Conservation (phyloP, 2,113 vertebrate species). For the Paramormyrops kingsleyae region DNA sequence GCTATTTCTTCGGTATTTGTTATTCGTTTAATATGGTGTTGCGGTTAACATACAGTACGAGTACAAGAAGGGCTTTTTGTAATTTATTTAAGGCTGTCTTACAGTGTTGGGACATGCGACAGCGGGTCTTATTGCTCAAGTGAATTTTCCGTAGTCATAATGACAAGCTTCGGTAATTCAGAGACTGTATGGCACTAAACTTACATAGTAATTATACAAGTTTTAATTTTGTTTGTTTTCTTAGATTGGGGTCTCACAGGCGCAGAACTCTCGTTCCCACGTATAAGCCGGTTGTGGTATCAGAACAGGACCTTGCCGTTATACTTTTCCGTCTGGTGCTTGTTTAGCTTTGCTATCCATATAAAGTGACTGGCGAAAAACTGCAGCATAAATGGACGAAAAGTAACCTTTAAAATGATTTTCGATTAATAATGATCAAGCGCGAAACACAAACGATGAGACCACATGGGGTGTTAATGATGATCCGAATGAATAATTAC, state of each 20-base stretch:
- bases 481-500: neutral
- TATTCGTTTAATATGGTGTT: neutral
- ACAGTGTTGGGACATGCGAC: neutral
- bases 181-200: neutral
- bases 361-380: neutral
- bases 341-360: neutral
- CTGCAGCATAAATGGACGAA: neutral
- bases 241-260: neutral
- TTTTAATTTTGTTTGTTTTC: slow-evolving; percentile 4
- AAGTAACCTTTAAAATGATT: neutral
- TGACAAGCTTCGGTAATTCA: neutral
- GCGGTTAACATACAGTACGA: neutral
- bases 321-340: neutral
- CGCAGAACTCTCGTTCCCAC: neutral
- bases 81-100: neutral
- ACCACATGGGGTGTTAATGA: neutral
- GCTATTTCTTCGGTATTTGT: neutral
- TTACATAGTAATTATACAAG: neutral
- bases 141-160: neutral
- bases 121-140: neutral
- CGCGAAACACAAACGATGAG: neutral
- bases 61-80: neutral
- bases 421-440: neutral
- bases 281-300: neutral
- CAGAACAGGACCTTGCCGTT: neutral